These are phyloP conservation scores for Epicampocera succincta DNA, from an alignment of 2,888 invertebrate species.

Conservation along the genomic window DNA sequence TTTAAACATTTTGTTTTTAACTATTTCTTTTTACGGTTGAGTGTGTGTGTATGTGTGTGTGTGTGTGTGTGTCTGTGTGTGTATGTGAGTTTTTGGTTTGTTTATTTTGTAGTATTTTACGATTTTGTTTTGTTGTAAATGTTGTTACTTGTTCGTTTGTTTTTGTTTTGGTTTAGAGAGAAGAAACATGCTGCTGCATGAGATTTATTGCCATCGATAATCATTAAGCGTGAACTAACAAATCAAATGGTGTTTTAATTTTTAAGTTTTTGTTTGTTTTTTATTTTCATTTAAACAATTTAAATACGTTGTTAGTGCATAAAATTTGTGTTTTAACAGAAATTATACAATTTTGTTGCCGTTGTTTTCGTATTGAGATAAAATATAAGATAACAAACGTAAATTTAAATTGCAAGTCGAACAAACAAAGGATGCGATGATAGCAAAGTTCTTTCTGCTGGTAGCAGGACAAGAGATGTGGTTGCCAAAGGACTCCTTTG, in stretches of 20 bases:
- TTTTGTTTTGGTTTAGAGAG: slow-evolving; percentile 12
- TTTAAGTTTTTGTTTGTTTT: background rate
- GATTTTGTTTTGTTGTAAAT: slow-evolving; percentile 53
- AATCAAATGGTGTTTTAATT: slow-evolving; percentile 69
- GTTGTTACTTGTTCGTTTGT: slow-evolving; percentile 52
- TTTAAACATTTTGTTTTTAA: slow-evolving; percentile 65
- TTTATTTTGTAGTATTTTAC: slow-evolving; percentile 47
- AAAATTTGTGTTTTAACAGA: slow-evolving; percentile 47
- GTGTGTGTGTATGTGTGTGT: no score
- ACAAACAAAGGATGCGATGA: no score
- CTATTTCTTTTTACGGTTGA: no score
- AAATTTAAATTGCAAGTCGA: no score
- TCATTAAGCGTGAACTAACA: slow-evolving; percentile 70
- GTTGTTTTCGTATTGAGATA: background rate
- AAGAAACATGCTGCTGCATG: slow-evolving; percentile 66
- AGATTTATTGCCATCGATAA: slow-evolving; percentile 72
- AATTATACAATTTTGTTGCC: background rate
- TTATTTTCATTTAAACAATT: slow-evolving; percentile 31
- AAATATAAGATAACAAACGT: no score
- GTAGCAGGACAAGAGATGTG: no score
- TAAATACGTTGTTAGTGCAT: slow-evolving; percentile 45
- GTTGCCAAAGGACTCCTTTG: no score
- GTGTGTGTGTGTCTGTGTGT: no score
- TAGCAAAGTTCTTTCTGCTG: no score
- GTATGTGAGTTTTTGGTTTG: slow-evolving; percentile 11